Evolutionary conservation across 1,140 invertebrate genomes (phyloP), one percentile per base, ranked within the genome.

Genomic region (Monomorium pharaonis): DNA sequence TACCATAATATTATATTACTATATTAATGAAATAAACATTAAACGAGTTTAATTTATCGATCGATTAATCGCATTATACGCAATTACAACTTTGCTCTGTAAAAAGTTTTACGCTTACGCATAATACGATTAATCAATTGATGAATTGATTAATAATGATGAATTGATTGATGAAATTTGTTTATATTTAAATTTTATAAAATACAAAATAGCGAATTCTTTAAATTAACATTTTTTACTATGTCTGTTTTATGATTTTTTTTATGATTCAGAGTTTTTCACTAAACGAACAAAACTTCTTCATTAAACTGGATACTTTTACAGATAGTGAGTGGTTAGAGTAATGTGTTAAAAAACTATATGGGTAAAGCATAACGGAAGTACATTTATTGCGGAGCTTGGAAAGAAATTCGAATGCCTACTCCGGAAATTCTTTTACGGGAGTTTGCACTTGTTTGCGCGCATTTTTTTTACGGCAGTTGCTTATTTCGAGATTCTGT

Each of bases 381-480:
- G 51, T 42, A 44, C 37, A 83, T 83, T 74, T 83, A 83, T 21
- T 37, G 78, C n/a, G 24, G 44, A 54, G 67, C 24, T 18, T 30
- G 67, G 27, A 74, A 44, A 83, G 54, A 83, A 74, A 60, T 83
- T 74, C 27, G 67, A 58, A 54, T 83, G 37, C 37, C 67, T n/a
- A 72, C 27, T 72, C 18, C 14, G 37, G 10, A 72, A 70, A 83
- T 54, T 83, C 51, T 83, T 83, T 83, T 83, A 83, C 24, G 65
- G 16, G 24, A 83, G 49, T 72, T 83, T 14, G 65, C 37, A 44
- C 67, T 72, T 37, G 65, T 83, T 72, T 37, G 24, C 60, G 44
- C n/a, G 44, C 67, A 72, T 81, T 83, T 70, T 54, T 80, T 83
- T 83, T 83, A 83, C 78, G 51, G 10, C 67, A 83, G 67, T 83